These are phyloP conservation scores for Passer domesticus DNA, from an alignment of 2,113 vertebrate species.

Conservation along the genomic window DNA sequence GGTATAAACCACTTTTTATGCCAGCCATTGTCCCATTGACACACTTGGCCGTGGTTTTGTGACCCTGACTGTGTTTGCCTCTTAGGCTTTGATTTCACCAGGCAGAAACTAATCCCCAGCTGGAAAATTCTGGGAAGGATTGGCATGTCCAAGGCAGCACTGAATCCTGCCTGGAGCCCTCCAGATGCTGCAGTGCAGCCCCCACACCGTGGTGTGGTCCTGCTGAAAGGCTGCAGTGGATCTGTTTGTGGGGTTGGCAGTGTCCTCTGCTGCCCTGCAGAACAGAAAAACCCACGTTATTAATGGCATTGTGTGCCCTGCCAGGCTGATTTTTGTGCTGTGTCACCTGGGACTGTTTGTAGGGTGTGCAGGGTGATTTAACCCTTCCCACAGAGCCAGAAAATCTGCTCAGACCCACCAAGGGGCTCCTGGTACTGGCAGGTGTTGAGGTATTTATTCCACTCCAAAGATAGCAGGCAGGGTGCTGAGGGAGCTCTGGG, in stretches of 20 bases:
- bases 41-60: not conserved
- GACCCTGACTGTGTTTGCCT: not conserved
- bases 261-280: not conserved
- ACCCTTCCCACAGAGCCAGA: not conserved
- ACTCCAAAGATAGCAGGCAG: not conserved
- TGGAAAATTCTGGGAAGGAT: not conserved
- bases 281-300: not conserved
- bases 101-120: not conserved
- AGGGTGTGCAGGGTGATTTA: fast-evolving
- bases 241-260: fast-evolving
- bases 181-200: not conserved
- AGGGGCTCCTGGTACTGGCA: not conserved
- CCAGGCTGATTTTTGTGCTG: not conserved
- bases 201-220: fast-evolving
- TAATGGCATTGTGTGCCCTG: not conserved
- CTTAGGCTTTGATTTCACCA: not conserved
- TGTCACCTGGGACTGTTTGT: not conserved
- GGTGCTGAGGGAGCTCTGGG: not conserved
- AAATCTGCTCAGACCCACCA: fast-evolving
- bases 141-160: not conserved
- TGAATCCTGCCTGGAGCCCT: fast-evolving
- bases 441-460: not conserved
- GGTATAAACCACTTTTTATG: not conserved
- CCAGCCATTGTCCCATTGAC: not conserved
- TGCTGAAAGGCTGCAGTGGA: not conserved